These are phyloP conservation scores for Schrankia costaestrigalis DNA, from an alignment of 2,888 invertebrate genomes.

Conservation along the genomic window DNA sequence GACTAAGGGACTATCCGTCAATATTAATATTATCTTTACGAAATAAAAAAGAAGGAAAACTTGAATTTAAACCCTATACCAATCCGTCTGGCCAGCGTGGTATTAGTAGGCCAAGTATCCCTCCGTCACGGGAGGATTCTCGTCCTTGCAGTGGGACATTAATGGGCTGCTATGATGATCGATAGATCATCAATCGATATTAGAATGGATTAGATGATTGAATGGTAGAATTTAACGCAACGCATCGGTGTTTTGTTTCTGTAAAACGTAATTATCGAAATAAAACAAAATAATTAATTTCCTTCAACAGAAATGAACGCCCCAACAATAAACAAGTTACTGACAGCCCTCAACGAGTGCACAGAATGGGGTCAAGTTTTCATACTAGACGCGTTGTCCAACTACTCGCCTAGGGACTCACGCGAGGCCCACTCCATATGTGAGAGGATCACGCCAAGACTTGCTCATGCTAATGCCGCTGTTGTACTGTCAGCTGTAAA, in stretches of 20 bases:
- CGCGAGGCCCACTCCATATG: constrained; percentile 99
- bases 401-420: constrained; percentile 98
- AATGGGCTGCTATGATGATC: no score
- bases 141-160: no score
- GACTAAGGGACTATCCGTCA: no score
- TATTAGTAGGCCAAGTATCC: no score
- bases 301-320: constrained; percentile 91
- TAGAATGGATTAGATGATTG: no score
- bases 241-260: background rate
- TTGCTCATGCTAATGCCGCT: constrained; percentile 99
- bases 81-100: no score
- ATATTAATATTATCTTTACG: no score
- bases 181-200: no score
- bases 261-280: background rate
- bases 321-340: constrained; percentile 97
- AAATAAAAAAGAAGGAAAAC: no score
- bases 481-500: constrained; percentile 99
- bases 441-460: constrained; percentile 96
- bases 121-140: no score
- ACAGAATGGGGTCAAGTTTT: constrained; percentile 99
- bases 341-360: constrained; percentile 99
- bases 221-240: no score
- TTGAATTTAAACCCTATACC: no score
- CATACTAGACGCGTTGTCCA: constrained; percentile 97
- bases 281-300: background rate